Evolutionary conservation across 2,888 invertebrate species (phyloP).

Genomic region (Phyllotreta striolata): DNA sequence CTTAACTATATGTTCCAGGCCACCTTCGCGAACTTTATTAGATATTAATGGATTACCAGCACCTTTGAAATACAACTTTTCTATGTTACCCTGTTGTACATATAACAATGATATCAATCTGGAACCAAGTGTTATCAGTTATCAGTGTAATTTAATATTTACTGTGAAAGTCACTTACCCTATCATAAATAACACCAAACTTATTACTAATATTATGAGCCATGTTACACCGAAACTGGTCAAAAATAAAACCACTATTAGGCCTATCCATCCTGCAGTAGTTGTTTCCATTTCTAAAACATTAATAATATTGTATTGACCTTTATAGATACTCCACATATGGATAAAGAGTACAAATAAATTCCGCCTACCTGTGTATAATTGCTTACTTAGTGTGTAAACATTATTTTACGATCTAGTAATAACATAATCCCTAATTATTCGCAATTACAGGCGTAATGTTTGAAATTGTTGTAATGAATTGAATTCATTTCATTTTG

Average conservation of each 20-base stretch:
- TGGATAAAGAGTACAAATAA: not conserved
- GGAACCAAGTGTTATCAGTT: conserved; percentile 40
- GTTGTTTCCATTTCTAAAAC: conserved; percentile 48
- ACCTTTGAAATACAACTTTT: conserved; percentile 56
- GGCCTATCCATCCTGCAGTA: conserved; percentile 57
- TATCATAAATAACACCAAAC: conserved; percentile 55
- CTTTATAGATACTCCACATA: conserved; percentile 6
- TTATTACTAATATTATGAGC: conserved; percentile 54
- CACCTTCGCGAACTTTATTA: conserved; percentile 57
- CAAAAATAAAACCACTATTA: conserved; percentile 58
- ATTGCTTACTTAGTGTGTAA: conserved; percentile 13
- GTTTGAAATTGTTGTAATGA: conserved; percentile 17
- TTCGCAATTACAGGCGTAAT: conserved; percentile 10
- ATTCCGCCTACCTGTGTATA: conserved; percentile 8
- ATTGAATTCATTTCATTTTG: conserved; percentile 17
- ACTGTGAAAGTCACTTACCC: conserved; percentile 54
- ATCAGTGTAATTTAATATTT: conserved; percentile 8
- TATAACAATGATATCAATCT: conserved; percentile 59
- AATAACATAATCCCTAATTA: conserved; percentile 23
- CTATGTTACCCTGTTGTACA: conserved; percentile 58
- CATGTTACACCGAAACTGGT: conserved; percentile 60
- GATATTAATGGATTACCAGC: conserved; percentile 57
- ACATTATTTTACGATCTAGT: conserved; percentile 11
- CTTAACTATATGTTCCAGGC: conserved; percentile 54
- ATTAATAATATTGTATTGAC: conserved; percentile 1